Percentiles rank a stretch among this genome's conserved stretches.
These are phyloP conservation scores for Pampusana beccarii DNA, from an alignment of 2,113 vertebrate species.

Conservation along the genomic window DNA sequence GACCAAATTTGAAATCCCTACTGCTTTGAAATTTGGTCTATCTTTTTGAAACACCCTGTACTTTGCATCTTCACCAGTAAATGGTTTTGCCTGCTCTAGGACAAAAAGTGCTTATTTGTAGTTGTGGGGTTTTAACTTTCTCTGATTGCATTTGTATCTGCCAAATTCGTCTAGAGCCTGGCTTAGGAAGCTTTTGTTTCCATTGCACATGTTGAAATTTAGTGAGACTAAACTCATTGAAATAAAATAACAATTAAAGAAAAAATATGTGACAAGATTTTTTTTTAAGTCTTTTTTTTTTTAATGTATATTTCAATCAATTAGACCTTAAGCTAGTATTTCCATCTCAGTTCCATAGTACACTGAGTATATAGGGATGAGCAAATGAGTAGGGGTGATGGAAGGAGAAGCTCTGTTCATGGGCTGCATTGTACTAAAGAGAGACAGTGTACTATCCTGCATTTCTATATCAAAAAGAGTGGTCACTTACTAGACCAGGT, in stretches of 20 bases:
- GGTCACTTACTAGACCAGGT: neutral
- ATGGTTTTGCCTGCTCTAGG: neutral
- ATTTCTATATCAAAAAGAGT: neutral
- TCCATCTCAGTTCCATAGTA: neutral
- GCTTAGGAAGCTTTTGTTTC: neutral
- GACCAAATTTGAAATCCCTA: too few species aligned
- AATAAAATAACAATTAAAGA: neutral
- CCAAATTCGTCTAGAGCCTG: neutral
- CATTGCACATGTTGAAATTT: neutral
- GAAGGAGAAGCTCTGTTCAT: neutral
- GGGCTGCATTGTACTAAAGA: neutral
- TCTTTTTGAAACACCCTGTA: neutral
- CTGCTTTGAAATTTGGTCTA: too few species aligned
- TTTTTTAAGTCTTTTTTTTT: neutral
- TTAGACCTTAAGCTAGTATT: neutral
- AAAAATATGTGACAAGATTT: neutral
- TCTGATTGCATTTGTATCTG: neutral
- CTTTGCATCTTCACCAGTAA: neutral
- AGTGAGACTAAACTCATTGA: neutral
- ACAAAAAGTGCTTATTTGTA: neutral
- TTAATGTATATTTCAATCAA: neutral
- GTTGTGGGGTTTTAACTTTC: neutral
- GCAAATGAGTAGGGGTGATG: rapidly evolving
- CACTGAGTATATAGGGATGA: neutral
- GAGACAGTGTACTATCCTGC: neutral